Conservation (phyloP, 2,888 invertebrate species). For the Drosophila trichaetosa region DNA sequence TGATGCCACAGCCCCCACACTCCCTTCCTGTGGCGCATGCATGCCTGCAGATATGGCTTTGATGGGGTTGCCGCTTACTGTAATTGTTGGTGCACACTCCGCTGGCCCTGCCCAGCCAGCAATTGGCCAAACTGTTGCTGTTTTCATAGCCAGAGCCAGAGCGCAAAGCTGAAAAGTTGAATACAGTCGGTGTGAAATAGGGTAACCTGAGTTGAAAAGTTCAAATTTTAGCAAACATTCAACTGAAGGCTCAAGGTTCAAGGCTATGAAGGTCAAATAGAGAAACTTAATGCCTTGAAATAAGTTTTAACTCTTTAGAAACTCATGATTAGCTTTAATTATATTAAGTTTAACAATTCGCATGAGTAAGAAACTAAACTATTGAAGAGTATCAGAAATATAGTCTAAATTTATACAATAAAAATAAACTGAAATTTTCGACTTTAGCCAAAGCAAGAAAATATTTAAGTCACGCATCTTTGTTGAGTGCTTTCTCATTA, state of each 20-base stretch:
- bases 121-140: conserved; percentile 59
- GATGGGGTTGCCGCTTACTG: conserved; percentile 45
- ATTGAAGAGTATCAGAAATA: not conserved
- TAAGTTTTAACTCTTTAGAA: not conserved
- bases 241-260: not conserved
- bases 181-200: conserved; percentile 14
- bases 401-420: not conserved
- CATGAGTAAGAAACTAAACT: not conserved
- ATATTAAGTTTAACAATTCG: not conserved
- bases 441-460: not conserved
- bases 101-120: conserved; percentile 15
- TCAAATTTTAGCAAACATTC: not conserved
- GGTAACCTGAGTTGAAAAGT: conserved; percentile 4
- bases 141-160: conserved; percentile 41
- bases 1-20: not conserved
- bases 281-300: not conserved
- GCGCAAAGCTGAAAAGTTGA: conserved; percentile 44
- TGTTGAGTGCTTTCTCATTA: not conserved
- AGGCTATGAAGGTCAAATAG: not conserved
- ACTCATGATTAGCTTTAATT: not conserved
- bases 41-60: conserved; percentile 33
- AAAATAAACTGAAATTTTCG: not conserved
- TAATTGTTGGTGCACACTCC: conserved; percentile 49
- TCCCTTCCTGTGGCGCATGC: conserved; percentile 24
- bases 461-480: not conserved